Evolutionary conservation across 2,888 invertebrate species (phyloP).

Genomic region (Cataglyphis rosenhaueri): DNA sequence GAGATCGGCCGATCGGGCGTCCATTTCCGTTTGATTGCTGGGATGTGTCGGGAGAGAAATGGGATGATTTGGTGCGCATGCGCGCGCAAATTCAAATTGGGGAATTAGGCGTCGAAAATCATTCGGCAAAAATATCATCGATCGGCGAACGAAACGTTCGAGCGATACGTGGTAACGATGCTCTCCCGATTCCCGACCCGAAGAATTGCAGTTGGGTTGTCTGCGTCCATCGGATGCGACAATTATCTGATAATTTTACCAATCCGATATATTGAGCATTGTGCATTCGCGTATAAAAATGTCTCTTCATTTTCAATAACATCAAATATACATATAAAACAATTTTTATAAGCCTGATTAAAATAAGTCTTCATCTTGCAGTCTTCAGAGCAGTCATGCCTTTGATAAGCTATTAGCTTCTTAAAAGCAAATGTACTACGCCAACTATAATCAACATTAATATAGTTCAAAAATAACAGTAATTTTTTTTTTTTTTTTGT

Average conservation of each 20-base stretch:
- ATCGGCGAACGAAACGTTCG: conserved; percentile 50
- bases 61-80: conserved; percentile 63
- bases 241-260: neutral
- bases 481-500: neutral
- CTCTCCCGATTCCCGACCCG: conserved; percentile 10
- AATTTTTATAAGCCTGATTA: neutral
- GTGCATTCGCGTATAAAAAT: neutral
- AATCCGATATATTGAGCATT: neutral
- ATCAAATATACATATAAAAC: neutral
- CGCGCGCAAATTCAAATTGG: conserved; percentile 75
- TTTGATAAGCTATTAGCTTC: conserved; percentile 14
- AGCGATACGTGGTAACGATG: conserved; percentile 14
- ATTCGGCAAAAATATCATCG: conserved; percentile 62
- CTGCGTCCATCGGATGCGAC: conserved; percentile 18
- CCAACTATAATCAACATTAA: neutral
- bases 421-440: neutral
- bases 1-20: conserved; percentile 63
- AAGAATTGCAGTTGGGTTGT: conserved; percentile 10
- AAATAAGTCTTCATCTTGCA: neutral
- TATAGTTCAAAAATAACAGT: neutral
- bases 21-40: conserved; percentile 78
- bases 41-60: conserved; percentile 63
- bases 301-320: neutral
- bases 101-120: conserved; percentile 69
- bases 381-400: neutral